phyloP scores from a whole-genome alignment of 2,113 vertebrate species.

The Hemicordylus capensis region DNA sequence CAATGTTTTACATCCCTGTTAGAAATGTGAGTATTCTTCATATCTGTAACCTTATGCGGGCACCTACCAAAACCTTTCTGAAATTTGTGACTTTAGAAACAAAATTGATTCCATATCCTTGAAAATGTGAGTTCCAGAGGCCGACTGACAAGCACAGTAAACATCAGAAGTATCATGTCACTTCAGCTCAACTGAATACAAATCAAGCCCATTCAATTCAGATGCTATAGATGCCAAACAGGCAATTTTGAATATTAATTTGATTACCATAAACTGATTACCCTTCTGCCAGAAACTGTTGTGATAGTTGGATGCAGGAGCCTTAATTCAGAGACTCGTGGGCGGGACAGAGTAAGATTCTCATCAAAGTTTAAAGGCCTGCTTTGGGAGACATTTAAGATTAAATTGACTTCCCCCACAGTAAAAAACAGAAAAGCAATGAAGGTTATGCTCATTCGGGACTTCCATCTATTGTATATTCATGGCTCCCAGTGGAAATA shows the following conservation, averaged over 20 bases:
- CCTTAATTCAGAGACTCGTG: not conserved
- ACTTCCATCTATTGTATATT: no score
- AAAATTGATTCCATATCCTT: conserved; percentile 54
- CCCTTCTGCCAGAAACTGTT: not conserved
- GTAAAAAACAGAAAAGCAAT: no score
- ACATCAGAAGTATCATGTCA: conserved; percentile 35
- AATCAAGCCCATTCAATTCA: conserved; percentile 52
- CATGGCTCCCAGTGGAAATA: no score
- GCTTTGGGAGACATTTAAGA: no score
- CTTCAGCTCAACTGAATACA: conserved; percentile 47
- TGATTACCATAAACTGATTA: conserved; percentile 5
- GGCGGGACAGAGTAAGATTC: not conserved
- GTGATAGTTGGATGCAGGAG: not conserved
- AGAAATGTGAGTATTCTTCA: not conserved
- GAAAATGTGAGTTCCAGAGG: conserved; percentile 36
- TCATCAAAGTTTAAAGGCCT: no score
- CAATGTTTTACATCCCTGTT: not conserved
- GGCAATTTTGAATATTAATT: not conserved
- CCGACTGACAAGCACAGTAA: conserved; percentile 44
- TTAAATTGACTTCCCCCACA: no score
- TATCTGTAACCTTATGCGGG: not conserved
- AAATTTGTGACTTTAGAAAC: conserved; percentile 33
- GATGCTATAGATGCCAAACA: not conserved
- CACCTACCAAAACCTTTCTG: not conserved
- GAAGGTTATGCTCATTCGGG: no score